Percentiles rank a stretch among this genome's conserved stretches.
These are phyloP conservation scores for Oophaga sylvatica DNA, from an alignment of 2,797 vertebrate genomes.

Conservation along the genomic window DNA sequence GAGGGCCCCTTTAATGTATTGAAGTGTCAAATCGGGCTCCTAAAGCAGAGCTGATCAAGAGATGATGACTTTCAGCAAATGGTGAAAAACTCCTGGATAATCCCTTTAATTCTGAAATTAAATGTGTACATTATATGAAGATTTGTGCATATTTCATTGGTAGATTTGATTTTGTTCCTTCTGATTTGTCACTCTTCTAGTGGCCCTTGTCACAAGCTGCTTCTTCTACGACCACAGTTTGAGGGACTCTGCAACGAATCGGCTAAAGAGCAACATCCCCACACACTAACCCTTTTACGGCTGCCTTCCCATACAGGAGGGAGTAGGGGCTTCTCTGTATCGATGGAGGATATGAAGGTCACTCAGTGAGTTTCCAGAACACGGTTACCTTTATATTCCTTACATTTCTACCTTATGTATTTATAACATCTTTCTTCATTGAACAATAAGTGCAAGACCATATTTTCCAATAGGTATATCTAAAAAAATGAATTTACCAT, in stretches of 20 bases:
- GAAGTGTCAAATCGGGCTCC: too few species aligned
- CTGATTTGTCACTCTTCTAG: slow-evolving; percentile 69
- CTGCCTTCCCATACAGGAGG: slow-evolving; percentile 91
- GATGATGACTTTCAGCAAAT: too few species aligned
- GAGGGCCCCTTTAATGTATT: too few species aligned
- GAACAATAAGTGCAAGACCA: not conserved
- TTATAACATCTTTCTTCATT: not conserved
- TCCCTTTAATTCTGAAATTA: not conserved
- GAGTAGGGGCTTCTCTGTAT: slow-evolving; percentile 89
- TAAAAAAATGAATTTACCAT: not conserved
- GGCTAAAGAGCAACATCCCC: slow-evolving; percentile 86
- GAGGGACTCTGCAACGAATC: slow-evolving; percentile 89
- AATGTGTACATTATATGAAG: not conserved
- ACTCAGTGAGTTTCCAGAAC: slow-evolving; percentile 86
- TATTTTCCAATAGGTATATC: not conserved
- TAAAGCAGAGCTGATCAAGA: too few species aligned
- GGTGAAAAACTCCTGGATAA: not conserved
- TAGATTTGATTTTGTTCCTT: slow-evolving; percentile 10
- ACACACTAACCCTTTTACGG: slow-evolving; percentile 91
- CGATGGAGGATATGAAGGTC: slow-evolving; percentile 87
- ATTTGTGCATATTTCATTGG: not conserved
- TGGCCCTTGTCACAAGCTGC: slow-evolving; percentile 94
- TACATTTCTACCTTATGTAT: not conserved
- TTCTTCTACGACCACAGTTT: slow-evolving; percentile 90
- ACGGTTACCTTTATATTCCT: not conserved